phyloP scores from a whole-genome alignment of 2,888 invertebrate genomes.

The Smittia sp. region DNA sequence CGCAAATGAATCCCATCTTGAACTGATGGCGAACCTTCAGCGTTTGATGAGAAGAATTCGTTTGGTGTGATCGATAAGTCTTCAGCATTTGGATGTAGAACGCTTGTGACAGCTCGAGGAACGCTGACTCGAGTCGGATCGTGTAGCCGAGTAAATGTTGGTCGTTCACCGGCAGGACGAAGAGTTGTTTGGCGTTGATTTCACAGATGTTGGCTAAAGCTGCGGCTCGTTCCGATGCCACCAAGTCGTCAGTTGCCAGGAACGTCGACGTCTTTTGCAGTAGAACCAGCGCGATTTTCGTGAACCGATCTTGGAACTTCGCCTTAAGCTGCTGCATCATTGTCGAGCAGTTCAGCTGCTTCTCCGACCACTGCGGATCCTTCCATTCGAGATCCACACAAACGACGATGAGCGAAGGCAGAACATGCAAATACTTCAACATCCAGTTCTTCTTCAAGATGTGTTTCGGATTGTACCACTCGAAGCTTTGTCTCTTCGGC shows the following conservation, averaged over 20 bases:
- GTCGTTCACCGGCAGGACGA: conserved; percentile 87
- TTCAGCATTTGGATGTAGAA: conserved; percentile 90
- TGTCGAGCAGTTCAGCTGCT: conserved; percentile 89
- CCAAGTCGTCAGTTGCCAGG: conserved; percentile 75
- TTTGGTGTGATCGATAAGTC: conserved; percentile 80
- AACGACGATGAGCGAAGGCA: conserved; percentile 90
- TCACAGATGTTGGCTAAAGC: conserved; percentile 89
- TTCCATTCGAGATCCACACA: conserved; percentile 99
- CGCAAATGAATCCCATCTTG: conserved; percentile 93
- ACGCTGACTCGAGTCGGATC: conserved; percentile 83
- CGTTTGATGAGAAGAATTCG: conserved; percentile 86
- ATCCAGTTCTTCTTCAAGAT: conserved; percentile 95
- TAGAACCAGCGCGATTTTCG: conserved; percentile 81
- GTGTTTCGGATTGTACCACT: conserved; percentile 93
- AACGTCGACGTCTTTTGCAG: conserved; percentile 80
- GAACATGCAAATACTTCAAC: conserved; percentile 81
- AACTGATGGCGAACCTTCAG: conserved; percentile 94
- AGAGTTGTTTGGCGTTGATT: conserved; percentile 86
- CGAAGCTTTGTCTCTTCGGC: conserved; percentile 85
- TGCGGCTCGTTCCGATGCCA: conserved; percentile 87
- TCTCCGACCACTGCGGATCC: conserved; percentile 90
- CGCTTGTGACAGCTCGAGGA: conserved; percentile 87
- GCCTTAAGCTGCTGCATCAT: conserved; percentile 76
- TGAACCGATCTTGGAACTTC: conserved; percentile 53
- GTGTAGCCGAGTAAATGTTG: conserved; percentile 66